Conservation (phyloP, 2,797 vertebrate species). For the Heteromormyrus szaboi region DNA sequence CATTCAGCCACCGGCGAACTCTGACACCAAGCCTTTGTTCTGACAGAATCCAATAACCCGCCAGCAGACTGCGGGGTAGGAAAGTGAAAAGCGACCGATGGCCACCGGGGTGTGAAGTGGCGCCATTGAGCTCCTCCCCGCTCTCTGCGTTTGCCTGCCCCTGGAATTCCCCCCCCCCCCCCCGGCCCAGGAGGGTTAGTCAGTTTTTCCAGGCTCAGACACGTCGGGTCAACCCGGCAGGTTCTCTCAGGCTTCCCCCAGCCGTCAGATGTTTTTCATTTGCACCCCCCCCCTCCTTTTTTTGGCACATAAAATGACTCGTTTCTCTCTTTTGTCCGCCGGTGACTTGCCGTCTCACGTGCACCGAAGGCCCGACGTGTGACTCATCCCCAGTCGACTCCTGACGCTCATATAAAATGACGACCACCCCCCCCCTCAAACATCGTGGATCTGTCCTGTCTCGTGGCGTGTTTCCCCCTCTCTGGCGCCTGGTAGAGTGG, state of each 20-base stretch:
- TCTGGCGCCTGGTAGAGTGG: not conserved
- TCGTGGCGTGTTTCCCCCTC: not conserved
- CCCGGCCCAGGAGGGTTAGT: constrained; percentile 48
- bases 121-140: constrained; percentile 52
- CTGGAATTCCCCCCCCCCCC: constrained; percentile 54
- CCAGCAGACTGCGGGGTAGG: not conserved
- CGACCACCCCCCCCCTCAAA: no score
- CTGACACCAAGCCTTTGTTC: not conserved
- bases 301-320: not conserved
- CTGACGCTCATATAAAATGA: not conserved
- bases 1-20: not conserved
- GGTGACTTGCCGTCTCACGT: not conserved
- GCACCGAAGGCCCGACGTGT: not conserved
- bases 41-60: constrained; percentile 2
- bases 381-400: not conserved
- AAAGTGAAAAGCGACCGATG: not conserved
- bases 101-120: constrained; percentile 48
- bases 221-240: constrained; percentile 56
- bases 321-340: not conserved
- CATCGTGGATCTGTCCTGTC: no score
- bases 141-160: constrained; percentile 35
- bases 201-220: constrained; percentile 50
- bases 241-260: constrained; percentile 54
- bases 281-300: not conserved
- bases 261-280: constrained; percentile 18